phyloP scores from a whole-genome alignment of 2,113 vertebrate genomes.

The Oryzias woworae region DNA sequence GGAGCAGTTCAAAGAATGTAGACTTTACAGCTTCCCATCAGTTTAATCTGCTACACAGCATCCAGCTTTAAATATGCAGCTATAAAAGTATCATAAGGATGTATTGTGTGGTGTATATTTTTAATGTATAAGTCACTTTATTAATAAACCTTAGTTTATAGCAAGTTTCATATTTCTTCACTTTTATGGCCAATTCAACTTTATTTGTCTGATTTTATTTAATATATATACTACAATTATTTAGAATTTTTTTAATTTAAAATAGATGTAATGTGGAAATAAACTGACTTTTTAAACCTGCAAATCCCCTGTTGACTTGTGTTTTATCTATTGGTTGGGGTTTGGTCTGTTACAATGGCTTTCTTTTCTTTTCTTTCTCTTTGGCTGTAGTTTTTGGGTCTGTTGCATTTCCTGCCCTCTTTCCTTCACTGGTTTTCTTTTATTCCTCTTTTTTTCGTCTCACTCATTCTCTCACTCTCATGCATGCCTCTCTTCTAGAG shows the following conservation, averaged over 20 bases:
- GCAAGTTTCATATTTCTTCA: no score
- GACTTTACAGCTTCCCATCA: not conserved
- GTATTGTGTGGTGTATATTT: no score
- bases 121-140: no score
- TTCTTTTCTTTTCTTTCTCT: conserved; percentile 37
- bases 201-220: no score
- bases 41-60: not conserved
- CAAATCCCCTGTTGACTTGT: conserved; percentile 43
- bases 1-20: not conserved
- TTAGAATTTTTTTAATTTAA: not conserved
- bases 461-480: conserved; percentile 91
- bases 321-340: conserved; percentile 58
- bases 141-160: no score
- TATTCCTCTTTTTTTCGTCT: conserved; percentile 80
- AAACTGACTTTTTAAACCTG: not conserved
- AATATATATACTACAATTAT: no score
- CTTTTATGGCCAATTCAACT: no score
- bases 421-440: conserved; percentile 79
- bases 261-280: not conserved
- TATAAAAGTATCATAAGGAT: not conserved
- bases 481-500: conserved; percentile 97
- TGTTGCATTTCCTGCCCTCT: conserved; percentile 79
- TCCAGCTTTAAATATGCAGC: not conserved
- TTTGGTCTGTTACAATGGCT: conserved; percentile 23
- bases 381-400: conserved; percentile 50